A percentile compares a stretch with the other conserved stretches of the same genome.
These are phyloP conservation scores for Neocrepidodera transversa DNA, from an alignment of 2,888 invertebrate genomes.

Conservation along the genomic window DNA sequence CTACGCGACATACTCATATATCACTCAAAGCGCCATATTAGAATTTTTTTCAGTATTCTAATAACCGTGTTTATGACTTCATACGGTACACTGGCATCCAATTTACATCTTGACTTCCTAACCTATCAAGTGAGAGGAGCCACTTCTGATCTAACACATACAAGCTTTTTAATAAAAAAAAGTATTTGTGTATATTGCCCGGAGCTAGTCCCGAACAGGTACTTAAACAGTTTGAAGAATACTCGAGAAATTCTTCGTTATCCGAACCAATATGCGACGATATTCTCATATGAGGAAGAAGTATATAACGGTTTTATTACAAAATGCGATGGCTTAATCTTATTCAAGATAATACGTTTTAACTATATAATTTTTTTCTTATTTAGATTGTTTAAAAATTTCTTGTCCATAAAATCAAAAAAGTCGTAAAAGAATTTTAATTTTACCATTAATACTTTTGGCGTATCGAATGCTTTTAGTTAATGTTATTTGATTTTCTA, in stretches of 20 bases:
- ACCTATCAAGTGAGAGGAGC: constrained; percentile 19
- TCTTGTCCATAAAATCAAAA: too few species aligned
- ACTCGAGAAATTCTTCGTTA: constrained; percentile 23
- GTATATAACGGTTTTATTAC: constrained; percentile 9
- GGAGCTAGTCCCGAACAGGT: constrained; percentile 13
- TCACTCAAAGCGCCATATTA: too few species aligned
- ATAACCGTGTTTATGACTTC: neutral
- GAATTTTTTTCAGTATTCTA: too few species aligned
- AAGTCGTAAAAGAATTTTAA: too few species aligned
- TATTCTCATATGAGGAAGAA: constrained; percentile 4
- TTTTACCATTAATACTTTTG: too few species aligned
- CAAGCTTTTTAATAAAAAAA: constrained; percentile 7
- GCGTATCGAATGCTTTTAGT: too few species aligned
- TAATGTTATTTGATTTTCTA: too few species aligned
- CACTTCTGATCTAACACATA: constrained; percentile 26
- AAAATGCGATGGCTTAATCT: too few species aligned
- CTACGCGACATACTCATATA: too few species aligned
- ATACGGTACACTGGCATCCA: neutral
- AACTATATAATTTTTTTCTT: too few species aligned
- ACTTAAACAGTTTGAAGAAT: constrained; percentile 28
- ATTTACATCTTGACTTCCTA: constrained; percentile 24
- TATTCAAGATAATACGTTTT: too few species aligned
- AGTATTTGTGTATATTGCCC: constrained; percentile 6
- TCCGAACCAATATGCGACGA: constrained; percentile 1
- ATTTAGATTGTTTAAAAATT: too few species aligned